A percentile compares a stretch with the other conserved stretches of the same genome.
Evolutionary conservation across 2,888 invertebrate species (phyloP).

Genomic region (Lordiphosa andalusiaca): DNA sequence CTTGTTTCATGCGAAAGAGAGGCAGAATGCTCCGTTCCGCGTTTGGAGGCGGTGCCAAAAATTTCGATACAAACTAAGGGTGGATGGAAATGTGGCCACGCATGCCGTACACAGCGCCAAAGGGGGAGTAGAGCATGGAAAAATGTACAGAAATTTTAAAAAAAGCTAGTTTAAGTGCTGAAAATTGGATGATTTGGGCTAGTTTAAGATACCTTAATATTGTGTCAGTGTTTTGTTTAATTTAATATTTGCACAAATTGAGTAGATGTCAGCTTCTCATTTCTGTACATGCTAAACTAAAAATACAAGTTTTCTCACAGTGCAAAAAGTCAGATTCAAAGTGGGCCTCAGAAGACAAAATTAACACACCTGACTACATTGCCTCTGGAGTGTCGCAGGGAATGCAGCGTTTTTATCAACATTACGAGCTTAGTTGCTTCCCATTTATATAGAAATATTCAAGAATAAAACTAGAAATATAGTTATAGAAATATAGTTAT

Average conservation of each 20-base stretch:
- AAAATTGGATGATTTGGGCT: too few species aligned
- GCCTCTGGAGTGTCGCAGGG: background rate
- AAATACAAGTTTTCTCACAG: background rate
- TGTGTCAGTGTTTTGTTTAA: too few species aligned
- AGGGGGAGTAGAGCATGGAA: background rate
- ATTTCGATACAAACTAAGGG: slow-evolving; percentile 41
- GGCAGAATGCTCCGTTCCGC: slow-evolving; percentile 44
- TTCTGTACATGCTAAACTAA: background rate
- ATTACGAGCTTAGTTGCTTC: too few species aligned
- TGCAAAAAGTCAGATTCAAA: slow-evolving; percentile 32
- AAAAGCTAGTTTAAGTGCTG: too few species aligned
- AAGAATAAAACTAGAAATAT: too few species aligned
- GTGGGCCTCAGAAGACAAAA: slow-evolving; percentile 36
- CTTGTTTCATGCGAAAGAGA: slow-evolving; percentile 53
- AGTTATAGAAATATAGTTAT: too few species aligned
- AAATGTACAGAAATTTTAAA: background rate
- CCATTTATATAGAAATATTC: too few species aligned
- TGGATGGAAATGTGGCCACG: slow-evolving; percentile 58
- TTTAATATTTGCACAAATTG: too few species aligned
- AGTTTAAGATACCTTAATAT: too few species aligned
- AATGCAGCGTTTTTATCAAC: background rate
- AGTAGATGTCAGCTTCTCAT: too few species aligned
- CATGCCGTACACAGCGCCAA: slow-evolving; percentile 34
- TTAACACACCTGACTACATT: slow-evolving; percentile 12
- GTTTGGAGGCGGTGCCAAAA: slow-evolving; percentile 57